Evolutionary conservation across 64 coral and sea anemone genomes (phyloP).

Genomic region (Pocillopora verrucosa): DNA sequence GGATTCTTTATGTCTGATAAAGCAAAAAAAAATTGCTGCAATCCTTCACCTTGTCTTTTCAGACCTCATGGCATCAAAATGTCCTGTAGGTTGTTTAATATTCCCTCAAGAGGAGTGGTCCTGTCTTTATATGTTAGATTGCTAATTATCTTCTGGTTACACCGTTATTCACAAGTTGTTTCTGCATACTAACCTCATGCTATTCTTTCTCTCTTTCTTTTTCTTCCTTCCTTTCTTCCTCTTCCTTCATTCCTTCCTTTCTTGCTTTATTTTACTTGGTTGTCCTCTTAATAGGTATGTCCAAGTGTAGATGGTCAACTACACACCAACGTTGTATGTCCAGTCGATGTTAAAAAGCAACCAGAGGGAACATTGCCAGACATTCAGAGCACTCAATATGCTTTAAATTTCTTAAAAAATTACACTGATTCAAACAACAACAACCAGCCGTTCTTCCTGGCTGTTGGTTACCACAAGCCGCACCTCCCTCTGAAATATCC

Average conservation of each 20-base stretch:
- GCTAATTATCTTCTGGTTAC: too few relatives aligned
- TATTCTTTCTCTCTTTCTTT: too few relatives aligned
- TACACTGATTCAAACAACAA: conserved; percentile 23
- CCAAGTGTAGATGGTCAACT: conserved; percentile 61
- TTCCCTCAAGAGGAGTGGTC: too few relatives aligned
- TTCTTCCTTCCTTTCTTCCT: too few relatives aligned
- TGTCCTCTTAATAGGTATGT: conserved; percentile 54
- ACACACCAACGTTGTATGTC: conserved; percentile 79
- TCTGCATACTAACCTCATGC: background rate
- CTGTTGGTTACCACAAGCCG: conserved; percentile 86
- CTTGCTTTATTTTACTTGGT: too few relatives aligned
- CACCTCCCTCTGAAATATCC: conserved; percentile 90
- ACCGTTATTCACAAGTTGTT: background rate
- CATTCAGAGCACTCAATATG: conserved; percentile 77
- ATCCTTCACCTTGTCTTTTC: too few relatives aligned
- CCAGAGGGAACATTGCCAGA: conserved; percentile 80
- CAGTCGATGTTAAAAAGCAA: conserved; percentile 66
- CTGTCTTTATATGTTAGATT: too few relatives aligned
- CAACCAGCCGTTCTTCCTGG: conserved; percentile 75
- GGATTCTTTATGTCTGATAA: too few relatives aligned
- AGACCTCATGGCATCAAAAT: too few relatives aligned
- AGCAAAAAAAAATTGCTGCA: too few relatives aligned
- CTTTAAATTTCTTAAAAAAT: conserved; percentile 53
- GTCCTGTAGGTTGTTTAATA: too few relatives aligned
- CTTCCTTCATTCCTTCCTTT: too few relatives aligned